Evolutionary conservation across 1,140 invertebrate genomes (phyloP).

Genomic region (Harpegnathos saltator): DNA sequence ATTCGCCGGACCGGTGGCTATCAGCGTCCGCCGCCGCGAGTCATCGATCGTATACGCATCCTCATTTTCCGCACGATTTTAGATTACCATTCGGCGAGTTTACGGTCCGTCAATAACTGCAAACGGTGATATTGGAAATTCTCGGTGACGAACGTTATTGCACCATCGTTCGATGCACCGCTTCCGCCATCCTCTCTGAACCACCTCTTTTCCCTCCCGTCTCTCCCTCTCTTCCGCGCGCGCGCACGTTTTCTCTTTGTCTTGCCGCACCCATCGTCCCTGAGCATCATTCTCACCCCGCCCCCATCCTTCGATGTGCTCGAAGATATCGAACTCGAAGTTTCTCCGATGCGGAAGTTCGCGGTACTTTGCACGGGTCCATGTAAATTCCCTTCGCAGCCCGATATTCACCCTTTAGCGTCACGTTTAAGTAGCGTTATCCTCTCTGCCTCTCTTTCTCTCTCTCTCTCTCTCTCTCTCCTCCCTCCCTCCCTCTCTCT

Average conservation of each 20-base stretch:
- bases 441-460: too few species aligned
- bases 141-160: conserved; percentile 59
- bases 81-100: conserved; percentile 71
- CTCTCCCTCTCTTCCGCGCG: not conserved
- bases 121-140: conserved; percentile 64
- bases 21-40: conserved; percentile 48
- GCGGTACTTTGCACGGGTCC: conserved; percentile 26
- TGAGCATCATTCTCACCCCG: not conserved
- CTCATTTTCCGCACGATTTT: conserved; percentile 75
- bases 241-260: too few species aligned
- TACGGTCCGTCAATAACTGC: conserved; percentile 68
- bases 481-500: too few species aligned
- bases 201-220: not conserved
- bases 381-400: conserved; percentile 45
- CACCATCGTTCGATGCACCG: conserved; percentile 36
- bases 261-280: not conserved
- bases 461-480: too few species aligned
- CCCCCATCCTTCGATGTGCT: not conserved
- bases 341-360: conserved; percentile 51
- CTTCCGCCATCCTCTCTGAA: not conserved
- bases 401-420: conserved; percentile 56
- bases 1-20: conserved; percentile 51
- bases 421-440: conserved; percentile 50
- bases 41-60: conserved; percentile 66
- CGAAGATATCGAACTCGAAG: conserved; percentile 41